Percentiles rank a stretch among this genome's conserved stretches.
Conservation (phyloP, 1,140 invertebrate genomes). For the Drosophila subpulchrella region DNA sequence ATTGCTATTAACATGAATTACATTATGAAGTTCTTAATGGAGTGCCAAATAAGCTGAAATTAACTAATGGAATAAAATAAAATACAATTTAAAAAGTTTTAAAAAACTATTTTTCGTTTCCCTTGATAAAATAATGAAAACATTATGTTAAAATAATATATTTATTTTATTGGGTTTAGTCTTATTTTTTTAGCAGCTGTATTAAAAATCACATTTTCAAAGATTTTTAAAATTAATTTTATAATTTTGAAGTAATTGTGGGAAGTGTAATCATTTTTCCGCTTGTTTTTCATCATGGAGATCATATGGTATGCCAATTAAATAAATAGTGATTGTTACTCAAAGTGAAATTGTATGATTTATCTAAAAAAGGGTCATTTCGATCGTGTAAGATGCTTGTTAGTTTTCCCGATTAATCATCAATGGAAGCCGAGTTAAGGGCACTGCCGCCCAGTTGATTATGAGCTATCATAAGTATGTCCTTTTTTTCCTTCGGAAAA, state of each 20-base stretch:
- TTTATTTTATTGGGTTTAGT: slow-evolving; percentile 42
- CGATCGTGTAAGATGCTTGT: slow-evolving; percentile 6
- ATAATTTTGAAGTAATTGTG: slow-evolving; percentile 37
- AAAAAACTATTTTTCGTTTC: too few species aligned
- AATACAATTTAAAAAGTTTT: too few species aligned
- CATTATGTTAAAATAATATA: slow-evolving; percentile 21
- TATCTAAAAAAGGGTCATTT: slow-evolving; percentile 37
- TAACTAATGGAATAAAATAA: too few species aligned
- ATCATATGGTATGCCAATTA: slow-evolving; percentile 76
- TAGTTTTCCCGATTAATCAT: slow-evolving; percentile 58
- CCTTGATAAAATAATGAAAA: not conserved
- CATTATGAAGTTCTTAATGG: too few species aligned
- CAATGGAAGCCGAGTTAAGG: slow-evolving; percentile 84
- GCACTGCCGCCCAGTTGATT: slow-evolving; percentile 88
- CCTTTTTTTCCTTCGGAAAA: slow-evolving; percentile 98
- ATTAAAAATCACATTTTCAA: slow-evolving; percentile 44
- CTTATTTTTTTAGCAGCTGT: slow-evolving; percentile 44
- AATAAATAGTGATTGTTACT: slow-evolving; percentile 56
- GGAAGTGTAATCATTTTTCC: slow-evolving; percentile 34
- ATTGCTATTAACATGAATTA: too few species aligned
- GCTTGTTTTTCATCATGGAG: slow-evolving; percentile 58
- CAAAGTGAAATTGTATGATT: slow-evolving; percentile 31
- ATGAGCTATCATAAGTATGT: slow-evolving; percentile 95
- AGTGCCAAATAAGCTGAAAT: too few species aligned
- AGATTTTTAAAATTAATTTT: slow-evolving; percentile 30